Conservation (phyloP, 2,113 vertebrate genomes). For the Oophaga pumilio region DNA sequence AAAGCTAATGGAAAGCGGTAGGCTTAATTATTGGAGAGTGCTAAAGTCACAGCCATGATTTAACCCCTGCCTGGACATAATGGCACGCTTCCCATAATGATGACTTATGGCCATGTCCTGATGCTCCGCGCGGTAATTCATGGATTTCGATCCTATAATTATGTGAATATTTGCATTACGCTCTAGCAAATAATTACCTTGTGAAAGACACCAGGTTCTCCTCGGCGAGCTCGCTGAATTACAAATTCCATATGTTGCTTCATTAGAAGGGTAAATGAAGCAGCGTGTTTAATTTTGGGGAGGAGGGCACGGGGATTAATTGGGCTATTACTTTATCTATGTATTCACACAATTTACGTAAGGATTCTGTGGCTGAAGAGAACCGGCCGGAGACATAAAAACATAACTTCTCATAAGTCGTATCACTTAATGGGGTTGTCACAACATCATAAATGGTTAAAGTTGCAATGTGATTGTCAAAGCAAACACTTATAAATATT, state of each 20-base stretch:
- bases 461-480: no score
- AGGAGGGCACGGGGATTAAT: neutral
- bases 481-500: no score
- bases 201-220: neutral
- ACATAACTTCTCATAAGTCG: neutral
- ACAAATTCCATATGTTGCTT: conserved; percentile 30
- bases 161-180: conserved; percentile 27
- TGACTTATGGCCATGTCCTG: neutral
- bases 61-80: conserved; percentile 41
- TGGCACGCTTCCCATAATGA: neutral
- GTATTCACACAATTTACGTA: neutral
- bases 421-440: no score
- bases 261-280: conserved; percentile 2
- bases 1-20: conserved; percentile 28
- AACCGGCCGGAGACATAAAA: neutral
- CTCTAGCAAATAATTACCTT: conserved; percentile 17
- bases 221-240: neutral
- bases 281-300: neutral
- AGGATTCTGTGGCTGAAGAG: neutral
- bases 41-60: neutral
- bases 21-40: conserved; percentile 35
- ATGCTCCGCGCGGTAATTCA: neutral
- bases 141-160: conserved; percentile 40
- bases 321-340: neutral
- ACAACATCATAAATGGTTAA: no score